Base-by-base conservation (phyloP, 2,113 vertebrate genomes). In the Salvelinus sp. region DNA sequence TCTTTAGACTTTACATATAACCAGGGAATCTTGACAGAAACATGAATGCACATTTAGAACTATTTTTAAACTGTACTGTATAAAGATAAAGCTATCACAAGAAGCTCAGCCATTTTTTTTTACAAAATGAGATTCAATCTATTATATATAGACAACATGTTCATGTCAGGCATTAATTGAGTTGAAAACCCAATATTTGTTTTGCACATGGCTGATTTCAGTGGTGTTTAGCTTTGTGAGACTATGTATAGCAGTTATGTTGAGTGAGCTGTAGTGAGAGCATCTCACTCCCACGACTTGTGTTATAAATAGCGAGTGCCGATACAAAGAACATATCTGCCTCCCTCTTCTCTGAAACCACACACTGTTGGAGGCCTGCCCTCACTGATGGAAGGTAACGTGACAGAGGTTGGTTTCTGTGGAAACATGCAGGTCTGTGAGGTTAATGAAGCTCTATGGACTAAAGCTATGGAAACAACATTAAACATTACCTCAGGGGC, bases 221-320 rank as follows among this genome's bases (percentile, higher is more conserved):
- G 58, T 62, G n/a, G 22, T 62, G 18, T 6, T 60, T 60, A 47
- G 13, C 14, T 7, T 57, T 13, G 18, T 16, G 57, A 62, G 18
- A 20, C 57, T 54, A 62, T 68, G 65, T 72, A 64, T 72, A 66
- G 58, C 58, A 65, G 25, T 10, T 47, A 14, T 23, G 28, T 50
- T 30, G 18, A 44, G 58, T 72, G 76, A 38, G 60, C 23, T 25
- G 60, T 57, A 27, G 23, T 13, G 60, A 38, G 6, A 20, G 69
- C 38, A 6, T 33, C 48, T 54, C 22, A 28, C 30, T 72, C 69
- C 60, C 60, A 60, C 60, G 28, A 69, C 57, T 18, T 23, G 13
- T 13, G 38, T 60, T 77, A 72, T 65, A 50, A 72, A 65, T 77
- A 77, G 62, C 50, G 16, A 58, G 6, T 33, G 38, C 38, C 2